phyloP scores from a whole-genome alignment of 2,888 invertebrate species.

The Drosophila robusta region DNA sequence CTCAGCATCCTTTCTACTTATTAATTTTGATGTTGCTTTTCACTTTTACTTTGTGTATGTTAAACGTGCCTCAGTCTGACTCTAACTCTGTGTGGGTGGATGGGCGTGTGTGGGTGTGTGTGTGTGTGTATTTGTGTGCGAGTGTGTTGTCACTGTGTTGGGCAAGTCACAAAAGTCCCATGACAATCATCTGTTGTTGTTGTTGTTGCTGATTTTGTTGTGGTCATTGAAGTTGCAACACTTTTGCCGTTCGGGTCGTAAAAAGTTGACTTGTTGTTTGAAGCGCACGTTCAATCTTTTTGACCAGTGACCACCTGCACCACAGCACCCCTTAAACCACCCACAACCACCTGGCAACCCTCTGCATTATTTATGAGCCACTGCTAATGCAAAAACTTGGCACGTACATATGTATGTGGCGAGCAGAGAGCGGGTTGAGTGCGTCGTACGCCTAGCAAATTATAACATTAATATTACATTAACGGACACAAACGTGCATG shows the following conservation, averaged over 20 bases:
- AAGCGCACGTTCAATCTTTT: constrained; percentile 32
- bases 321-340: constrained; percentile 30
- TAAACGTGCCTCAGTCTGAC: constrained; percentile 62
- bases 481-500: constrained; percentile 63
- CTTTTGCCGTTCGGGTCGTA: constrained; percentile 37
- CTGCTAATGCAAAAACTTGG: constrained; percentile 57
- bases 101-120: constrained; percentile 9
- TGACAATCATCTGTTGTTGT: constrained; percentile 44
- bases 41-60: constrained; percentile 80
- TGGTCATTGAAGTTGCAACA: constrained; percentile 33
- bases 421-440: constrained; percentile 39
- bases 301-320: constrained; percentile 42
- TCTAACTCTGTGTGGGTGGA: constrained; percentile 9
- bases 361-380: constrained; percentile 71
- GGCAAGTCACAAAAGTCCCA: constrained; percentile 45
- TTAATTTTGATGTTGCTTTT: constrained; percentile 81
- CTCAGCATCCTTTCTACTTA: constrained; percentile 80
- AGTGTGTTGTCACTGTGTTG: constrained; percentile 43
- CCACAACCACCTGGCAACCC: constrained; percentile 50
- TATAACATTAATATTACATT: constrained; percentile 81
- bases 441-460: constrained; percentile 70
- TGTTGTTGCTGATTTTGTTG: constrained; percentile 27
- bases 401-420: constrained; percentile 39
- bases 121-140: constrained; percentile 18
- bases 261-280: constrained; percentile 44